These are phyloP conservation scores for Merops nubicus DNA, from an alignment of 2,113 vertebrate species.

Conservation along the genomic window DNA sequence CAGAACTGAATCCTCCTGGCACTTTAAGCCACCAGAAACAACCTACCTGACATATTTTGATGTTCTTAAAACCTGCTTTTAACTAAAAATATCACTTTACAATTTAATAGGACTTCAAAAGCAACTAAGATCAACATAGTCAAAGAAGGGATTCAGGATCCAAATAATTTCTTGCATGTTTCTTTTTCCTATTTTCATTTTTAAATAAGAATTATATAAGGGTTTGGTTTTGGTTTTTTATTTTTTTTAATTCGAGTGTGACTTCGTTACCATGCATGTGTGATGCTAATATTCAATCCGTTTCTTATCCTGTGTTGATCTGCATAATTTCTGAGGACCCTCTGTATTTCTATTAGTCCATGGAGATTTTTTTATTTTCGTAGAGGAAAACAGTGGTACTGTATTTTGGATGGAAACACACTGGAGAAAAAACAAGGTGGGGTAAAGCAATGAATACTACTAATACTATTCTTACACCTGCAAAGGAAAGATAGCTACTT, in stretches of 20 bases:
- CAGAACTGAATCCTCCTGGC: background rate
- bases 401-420: background rate
- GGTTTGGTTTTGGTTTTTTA: rapidly evolving
- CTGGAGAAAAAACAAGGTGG: background rate
- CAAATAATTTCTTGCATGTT: background rate
- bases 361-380: background rate
- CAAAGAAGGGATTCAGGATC: background rate
- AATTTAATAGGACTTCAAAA: background rate
- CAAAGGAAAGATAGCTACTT: background rate
- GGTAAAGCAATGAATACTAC: background rate
- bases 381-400: background rate
- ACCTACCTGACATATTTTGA: background rate
- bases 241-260: background rate
- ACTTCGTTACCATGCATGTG: background rate
- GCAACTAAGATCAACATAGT: background rate
- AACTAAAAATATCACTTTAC: background rate
- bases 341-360: background rate
- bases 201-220: background rate
- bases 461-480: background rate
- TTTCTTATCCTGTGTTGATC: background rate
- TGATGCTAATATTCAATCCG: background rate
- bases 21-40: background rate
- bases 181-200: background rate
- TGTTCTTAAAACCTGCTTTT: background rate
- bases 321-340: background rate